Percentiles rank a stretch among this genome's conserved stretches.
These are phyloP conservation scores for Pseudochirops cupreus DNA, from an alignment of 2,797 vertebrate species.

Conservation along the genomic window DNA sequence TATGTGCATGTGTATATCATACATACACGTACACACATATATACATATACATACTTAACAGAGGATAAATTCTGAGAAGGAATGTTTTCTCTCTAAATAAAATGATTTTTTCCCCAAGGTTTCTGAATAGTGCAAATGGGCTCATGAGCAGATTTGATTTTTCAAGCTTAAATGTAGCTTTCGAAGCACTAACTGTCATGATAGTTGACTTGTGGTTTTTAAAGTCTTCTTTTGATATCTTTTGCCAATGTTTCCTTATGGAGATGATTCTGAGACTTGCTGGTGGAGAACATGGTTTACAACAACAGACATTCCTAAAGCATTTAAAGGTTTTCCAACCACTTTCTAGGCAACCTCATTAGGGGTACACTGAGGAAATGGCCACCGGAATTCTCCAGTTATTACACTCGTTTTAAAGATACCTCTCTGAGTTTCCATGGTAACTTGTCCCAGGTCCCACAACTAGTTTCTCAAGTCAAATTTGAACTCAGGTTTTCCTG, in stretches of 20 bases:
- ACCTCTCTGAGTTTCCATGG: not conserved
- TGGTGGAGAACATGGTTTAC: not conserved
- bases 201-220: not conserved
- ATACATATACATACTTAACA: slow-evolving; percentile 24
- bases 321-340: not conserved
- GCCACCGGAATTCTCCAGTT: not conserved
- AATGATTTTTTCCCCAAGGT: not conserved
- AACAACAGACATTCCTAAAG: not conserved
- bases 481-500: not conserved
- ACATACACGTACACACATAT: not conserved
- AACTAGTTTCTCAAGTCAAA: not conserved
- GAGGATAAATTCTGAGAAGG: slow-evolving; percentile 3
- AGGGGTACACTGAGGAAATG: not conserved
- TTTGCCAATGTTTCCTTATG: not conserved
- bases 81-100: slow-evolving; percentile 29
- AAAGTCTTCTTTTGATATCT: not conserved
- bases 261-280: not conserved
- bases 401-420: not conserved
- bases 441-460: not conserved
- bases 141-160: not conserved
- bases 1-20: slow-evolving; percentile 20
- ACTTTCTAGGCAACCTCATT: not conserved
- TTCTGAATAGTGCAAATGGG: slow-evolving; percentile 10
- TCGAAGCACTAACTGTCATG: not conserved
- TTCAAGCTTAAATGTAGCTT: slow-evolving; percentile 18